phyloP scores from a whole-genome alignment of 2,113 vertebrate genomes.

The Leucopternis melanops region DNA sequence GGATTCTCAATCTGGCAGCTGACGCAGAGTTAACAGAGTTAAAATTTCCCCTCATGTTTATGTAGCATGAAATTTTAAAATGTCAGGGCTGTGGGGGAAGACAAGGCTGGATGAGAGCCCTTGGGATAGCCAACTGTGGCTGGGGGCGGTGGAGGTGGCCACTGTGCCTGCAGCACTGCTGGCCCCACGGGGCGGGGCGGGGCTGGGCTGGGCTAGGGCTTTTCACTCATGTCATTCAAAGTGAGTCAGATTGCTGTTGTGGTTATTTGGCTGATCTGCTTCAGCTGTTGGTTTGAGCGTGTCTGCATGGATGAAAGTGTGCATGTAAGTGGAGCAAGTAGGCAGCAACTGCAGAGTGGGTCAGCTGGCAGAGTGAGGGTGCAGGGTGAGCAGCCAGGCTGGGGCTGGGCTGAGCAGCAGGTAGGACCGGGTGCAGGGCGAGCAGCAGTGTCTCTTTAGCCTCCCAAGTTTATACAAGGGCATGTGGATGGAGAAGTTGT shows the following conservation, averaged over 20 bases:
- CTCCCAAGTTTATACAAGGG: background rate
- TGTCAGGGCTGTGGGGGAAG: background rate
- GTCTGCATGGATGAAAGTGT: rapidly evolving
- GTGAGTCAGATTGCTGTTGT: background rate
- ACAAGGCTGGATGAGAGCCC: background rate
- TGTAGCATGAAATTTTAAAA: background rate
- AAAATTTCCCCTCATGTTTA: background rate
- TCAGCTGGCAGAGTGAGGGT: background rate
- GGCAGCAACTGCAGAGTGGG: background rate
- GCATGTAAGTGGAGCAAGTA: background rate
- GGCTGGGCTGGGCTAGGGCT: background rate
- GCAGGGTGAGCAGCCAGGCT: background rate
- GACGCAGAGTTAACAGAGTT: background rate
- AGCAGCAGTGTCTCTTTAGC: background rate
- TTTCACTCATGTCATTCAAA: background rate
- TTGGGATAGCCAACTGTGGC: background rate
- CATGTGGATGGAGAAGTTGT: background rate
- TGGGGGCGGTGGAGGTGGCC: rapidly evolving
- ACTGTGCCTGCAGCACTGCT: rapidly evolving
- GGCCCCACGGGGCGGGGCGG: background rate
- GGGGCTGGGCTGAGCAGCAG: background rate
- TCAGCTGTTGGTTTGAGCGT: background rate
- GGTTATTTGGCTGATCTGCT: background rate
- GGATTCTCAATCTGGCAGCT: background rate
- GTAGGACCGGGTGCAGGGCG: background rate